A percentile compares a stretch with the other conserved stretches of the same genome.
These are phyloP conservation scores for Lamellibrachia luymesi DNA, from an alignment of 1,140 invertebrate genomes.

Conservation along the genomic window DNA sequence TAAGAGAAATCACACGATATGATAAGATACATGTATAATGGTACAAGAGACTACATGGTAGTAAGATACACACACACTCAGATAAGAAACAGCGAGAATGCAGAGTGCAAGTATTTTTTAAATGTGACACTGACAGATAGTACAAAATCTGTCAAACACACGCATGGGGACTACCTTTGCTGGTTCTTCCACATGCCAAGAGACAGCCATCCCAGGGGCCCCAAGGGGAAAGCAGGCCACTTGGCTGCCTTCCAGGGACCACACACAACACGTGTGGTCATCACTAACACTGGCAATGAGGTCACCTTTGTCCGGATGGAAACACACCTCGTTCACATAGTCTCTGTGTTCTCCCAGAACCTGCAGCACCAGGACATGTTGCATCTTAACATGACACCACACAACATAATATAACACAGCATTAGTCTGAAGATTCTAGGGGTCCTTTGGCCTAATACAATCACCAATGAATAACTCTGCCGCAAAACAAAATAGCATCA, in stretches of 20 bases:
- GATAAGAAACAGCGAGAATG: background rate
- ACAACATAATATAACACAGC: conserved; percentile 8
- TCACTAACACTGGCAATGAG: conserved; percentile 73
- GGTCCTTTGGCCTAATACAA: background rate
- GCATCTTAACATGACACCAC: background rate
- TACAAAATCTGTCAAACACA: background rate
- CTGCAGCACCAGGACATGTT: conserved; percentile 45
- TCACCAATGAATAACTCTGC: background rate
- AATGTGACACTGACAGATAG: background rate
- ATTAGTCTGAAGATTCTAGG: background rate
- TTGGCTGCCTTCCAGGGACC: conserved; percentile 62
- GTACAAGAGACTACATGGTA: background rate
- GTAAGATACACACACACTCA: background rate
- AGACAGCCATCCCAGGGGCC: conserved; percentile 70
- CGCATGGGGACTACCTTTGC: conserved; percentile 59
- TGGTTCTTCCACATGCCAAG: conserved; percentile 71
- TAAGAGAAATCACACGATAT: too few species aligned
- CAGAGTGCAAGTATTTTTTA: background rate
- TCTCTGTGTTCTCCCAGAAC: conserved; percentile 66
- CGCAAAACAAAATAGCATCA: background rate
- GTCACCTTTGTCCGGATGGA: conserved; percentile 67
- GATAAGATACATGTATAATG: background rate
- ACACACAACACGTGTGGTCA: conserved; percentile 73
- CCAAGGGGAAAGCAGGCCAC: conserved; percentile 62
- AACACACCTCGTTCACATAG: conserved; percentile 71